Percentiles rank a stretch among this genome's conserved stretches.
phyloP scores from a whole-genome alignment of 1,140 invertebrate genomes.

The Archegozetes longisetosus region DNA sequence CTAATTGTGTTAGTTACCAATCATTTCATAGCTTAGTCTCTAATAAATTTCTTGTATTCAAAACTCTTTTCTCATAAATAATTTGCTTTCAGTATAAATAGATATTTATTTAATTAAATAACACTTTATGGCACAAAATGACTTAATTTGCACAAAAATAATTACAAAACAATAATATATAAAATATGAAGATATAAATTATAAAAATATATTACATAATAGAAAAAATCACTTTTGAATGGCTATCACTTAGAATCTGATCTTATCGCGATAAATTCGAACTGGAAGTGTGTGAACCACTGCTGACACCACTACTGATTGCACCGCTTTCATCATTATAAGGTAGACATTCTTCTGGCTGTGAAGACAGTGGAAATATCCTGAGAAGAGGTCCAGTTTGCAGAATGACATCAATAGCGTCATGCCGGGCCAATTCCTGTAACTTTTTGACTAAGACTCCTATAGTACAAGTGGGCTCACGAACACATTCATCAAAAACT shows the following conservation, averaged over 20 bases:
- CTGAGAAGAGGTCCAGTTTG: conserved; percentile 32
- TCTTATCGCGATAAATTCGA: conserved; percentile 19
- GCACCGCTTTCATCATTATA: conserved; percentile 12
- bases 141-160: neutral
- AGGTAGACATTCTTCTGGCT: conserved; percentile 21
- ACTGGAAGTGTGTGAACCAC: conserved; percentile 16
- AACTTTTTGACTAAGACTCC: conserved; percentile 34
- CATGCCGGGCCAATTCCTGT: conserved; percentile 34
- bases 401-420: conserved; percentile 35
- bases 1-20: no score
- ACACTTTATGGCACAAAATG: neutral
- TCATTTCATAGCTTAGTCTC: no score
- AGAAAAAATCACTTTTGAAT: neutral
- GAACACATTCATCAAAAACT: conserved; percentile 35
- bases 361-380: conserved; percentile 21
- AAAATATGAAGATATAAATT: neutral
- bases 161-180: neutral
- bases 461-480: conserved; percentile 30
- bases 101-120: no score
- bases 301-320: conserved; percentile 11
- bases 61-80: no score
- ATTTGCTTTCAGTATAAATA: no score
- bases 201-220: neutral
- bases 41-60: no score
- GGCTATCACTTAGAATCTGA: neutral